Percentiles rank a stretch among this genome's conserved stretches.
Conservation (phyloP, 2,113 vertebrate genomes). For the Centropus bengalensis region DNA sequence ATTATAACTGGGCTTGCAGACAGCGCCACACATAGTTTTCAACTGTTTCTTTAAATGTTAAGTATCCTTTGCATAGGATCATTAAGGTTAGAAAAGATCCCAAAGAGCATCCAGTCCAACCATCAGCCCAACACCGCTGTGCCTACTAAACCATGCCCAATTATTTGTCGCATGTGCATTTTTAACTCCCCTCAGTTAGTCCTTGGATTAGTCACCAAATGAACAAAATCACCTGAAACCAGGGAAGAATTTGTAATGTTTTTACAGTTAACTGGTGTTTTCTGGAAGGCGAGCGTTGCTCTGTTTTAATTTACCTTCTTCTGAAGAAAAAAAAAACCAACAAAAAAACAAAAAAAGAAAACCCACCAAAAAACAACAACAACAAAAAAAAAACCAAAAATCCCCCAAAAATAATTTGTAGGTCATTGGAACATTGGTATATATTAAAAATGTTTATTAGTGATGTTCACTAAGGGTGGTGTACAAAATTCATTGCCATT, state of each 20-base stretch:
- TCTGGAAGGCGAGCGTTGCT: background rate
- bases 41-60: background rate
- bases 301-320: background rate
- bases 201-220: background rate
- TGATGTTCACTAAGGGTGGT: background rate
- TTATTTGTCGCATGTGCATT: background rate
- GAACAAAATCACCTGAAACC: background rate
- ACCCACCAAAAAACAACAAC: no score
- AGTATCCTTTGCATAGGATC: background rate
- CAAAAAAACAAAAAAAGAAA: no score
- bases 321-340: background rate
- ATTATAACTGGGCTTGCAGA: background rate
- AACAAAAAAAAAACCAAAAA: no score
- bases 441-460: background rate
- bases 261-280: background rate
- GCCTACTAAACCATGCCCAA: no score
- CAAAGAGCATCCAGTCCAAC: no score
- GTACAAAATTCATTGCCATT: background rate
- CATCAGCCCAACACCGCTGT: no score
- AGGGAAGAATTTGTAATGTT: background rate
- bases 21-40: rapidly evolving
- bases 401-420: background rate
- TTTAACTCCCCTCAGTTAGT: background rate
- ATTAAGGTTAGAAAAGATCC: no score
- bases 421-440: background rate